A percentile compares a stretch with the other conserved stretches of the same genome.
These are phyloP conservation scores for Spilogale gracilis DNA, from an alignment of 2,113 vertebrate genomes.

Conservation along the genomic window DNA sequence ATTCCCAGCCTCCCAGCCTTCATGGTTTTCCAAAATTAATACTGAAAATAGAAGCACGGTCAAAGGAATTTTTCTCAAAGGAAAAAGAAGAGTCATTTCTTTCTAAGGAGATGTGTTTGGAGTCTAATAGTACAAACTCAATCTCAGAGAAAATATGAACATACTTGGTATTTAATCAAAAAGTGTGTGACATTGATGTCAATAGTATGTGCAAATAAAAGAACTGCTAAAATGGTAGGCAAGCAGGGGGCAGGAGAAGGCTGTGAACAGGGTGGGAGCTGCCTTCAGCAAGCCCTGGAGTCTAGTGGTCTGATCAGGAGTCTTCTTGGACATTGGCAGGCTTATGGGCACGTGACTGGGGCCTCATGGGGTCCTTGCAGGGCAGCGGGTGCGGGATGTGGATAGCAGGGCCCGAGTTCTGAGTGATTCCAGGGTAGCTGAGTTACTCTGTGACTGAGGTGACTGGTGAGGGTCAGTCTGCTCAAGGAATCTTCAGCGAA, in stretches of 20 bases:
- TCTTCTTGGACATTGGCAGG: background rate
- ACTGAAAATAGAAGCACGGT: background rate
- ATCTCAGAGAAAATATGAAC: background rate
- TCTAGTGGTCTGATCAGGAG: background rate
- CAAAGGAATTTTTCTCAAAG: slow-evolving; percentile 31
- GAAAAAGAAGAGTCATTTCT: background rate
- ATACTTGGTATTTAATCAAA: background rate
- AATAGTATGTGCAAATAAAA: background rate
- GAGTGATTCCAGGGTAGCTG: background rate
- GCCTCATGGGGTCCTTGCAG: background rate
- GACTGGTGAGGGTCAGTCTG: background rate
- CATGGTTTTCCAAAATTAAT: slow-evolving; percentile 55
- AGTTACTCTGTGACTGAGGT: background rate
- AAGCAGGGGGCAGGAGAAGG: background rate
- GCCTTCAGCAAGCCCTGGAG: background rate
- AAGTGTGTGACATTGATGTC: background rate
- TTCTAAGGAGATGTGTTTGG: background rate
- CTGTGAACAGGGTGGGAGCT: background rate
- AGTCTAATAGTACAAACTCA: background rate
- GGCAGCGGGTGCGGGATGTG: background rate
- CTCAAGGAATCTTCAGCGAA: background rate
- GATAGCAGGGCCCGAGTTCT: background rate
- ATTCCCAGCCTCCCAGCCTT: background rate
- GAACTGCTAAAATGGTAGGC: background rate
- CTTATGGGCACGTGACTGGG: background rate